A percentile compares a stretch with the other conserved stretches of the same genome.
These are phyloP conservation scores for Trachelipus rathkii DNA, from an alignment of 1,140 invertebrate species.

Conservation along the genomic window DNA sequence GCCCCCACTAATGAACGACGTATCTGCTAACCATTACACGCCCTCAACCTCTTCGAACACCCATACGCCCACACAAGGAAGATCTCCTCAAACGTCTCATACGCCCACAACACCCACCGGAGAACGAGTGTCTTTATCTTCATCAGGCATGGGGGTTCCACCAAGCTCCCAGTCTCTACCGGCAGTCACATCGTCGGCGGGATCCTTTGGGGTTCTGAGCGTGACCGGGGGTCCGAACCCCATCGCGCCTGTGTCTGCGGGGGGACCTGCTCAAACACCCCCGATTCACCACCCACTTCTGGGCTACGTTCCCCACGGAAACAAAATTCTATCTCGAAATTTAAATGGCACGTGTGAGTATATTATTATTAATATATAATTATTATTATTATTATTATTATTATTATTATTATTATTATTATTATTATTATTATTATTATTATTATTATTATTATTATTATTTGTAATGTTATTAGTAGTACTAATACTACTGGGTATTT, in stretches of 20 bases:
- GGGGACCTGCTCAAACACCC: neutral
- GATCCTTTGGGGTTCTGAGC: neutral
- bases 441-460: neutral
- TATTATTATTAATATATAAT: neutral
- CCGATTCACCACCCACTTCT: conserved; percentile 36
- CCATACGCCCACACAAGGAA: neutral
- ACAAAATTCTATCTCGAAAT: conserved; percentile 55
- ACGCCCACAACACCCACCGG: neutral
- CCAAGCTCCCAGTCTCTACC: neutral
- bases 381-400: neutral
- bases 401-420: neutral
- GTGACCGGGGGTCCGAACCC: neutral
- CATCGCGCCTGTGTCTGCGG: neutral
- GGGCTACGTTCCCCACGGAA: conserved; percentile 45
- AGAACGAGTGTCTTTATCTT: neutral
- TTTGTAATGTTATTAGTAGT: neutral
- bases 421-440: neutral
- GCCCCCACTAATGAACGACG: neutral
- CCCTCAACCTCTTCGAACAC: neutral
- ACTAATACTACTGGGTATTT: neutral
- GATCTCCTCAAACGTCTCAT: neutral
- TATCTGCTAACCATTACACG: neutral
- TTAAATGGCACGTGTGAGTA: conserved; percentile 56
- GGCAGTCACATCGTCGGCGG: neutral
- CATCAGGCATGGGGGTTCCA: neutral